Evolutionary conservation across 2,113 vertebrate genomes (phyloP).

Genomic region (Rhodinocichla rosea): DNA sequence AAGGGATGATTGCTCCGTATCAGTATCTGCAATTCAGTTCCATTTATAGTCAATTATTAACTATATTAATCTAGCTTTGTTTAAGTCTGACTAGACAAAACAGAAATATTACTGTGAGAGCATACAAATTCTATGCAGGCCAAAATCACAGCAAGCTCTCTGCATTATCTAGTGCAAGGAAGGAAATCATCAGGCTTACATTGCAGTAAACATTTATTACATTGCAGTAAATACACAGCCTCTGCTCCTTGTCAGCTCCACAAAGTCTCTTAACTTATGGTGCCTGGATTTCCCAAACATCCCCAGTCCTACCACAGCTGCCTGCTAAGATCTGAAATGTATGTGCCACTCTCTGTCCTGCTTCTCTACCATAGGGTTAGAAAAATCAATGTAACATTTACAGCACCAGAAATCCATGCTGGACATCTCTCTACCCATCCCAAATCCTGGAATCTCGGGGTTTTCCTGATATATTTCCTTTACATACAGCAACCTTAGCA

Average conservation of each 20-base stretch:
- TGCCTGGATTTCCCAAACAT: not conserved
- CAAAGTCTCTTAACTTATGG: not conserved
- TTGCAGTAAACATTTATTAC: not conserved
- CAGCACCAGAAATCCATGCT: not conserved
- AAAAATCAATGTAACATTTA: not conserved
- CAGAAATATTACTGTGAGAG: not conserved
- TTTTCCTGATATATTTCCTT: not conserved
- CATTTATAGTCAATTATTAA: slow-evolving; percentile 51
- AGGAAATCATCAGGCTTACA: not conserved
- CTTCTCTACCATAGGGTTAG: not conserved
- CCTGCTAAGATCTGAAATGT: not conserved
- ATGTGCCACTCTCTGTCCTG: fast-evolving
- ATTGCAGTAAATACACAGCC: not conserved
- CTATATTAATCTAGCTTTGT: not conserved
- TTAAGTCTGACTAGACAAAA: not conserved
- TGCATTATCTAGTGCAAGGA: not conserved
- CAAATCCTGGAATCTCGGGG: not conserved
- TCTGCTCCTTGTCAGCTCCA: not conserved
- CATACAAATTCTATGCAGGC: not conserved
- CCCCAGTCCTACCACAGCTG: fast-evolving
- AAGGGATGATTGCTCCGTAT: slow-evolving; percentile 27
- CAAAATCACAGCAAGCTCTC: not conserved
- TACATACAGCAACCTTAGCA: not conserved
- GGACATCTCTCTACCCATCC: not conserved
- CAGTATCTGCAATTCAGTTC: slow-evolving; percentile 7